phyloP scores from a whole-genome alignment of 2,888 invertebrate species.

The Exephanes ischioxanthus region DNA sequence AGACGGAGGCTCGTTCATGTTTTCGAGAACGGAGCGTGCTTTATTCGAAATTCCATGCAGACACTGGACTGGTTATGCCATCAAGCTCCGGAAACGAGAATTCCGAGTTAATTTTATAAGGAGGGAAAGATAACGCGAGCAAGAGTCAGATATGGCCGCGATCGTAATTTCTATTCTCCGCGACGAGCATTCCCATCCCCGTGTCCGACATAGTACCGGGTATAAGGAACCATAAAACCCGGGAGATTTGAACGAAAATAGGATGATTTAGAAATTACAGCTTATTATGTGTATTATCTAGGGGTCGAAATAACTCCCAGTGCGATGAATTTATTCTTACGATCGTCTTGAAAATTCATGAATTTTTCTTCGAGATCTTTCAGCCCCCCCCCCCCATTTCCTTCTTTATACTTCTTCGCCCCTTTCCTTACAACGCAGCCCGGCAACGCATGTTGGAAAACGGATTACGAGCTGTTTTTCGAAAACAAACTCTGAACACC shows the following conservation, averaged over 20 bases:
- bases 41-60: slow-evolving; percentile 31
- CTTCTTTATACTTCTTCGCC: not conserved
- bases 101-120: slow-evolving; percentile 35
- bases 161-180: slow-evolving; percentile 29
- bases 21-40: slow-evolving; percentile 8
- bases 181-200: slow-evolving; percentile 32
- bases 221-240: slow-evolving; percentile 13
- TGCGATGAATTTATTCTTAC: not conserved
- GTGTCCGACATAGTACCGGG: slow-evolving; percentile 10
- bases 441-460: not conserved
- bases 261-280: not conserved
- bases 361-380: slow-evolving; percentile 8
- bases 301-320: too few species aligned
- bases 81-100: slow-evolving; percentile 44
- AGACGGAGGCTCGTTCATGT: not conserved
- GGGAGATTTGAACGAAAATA: not conserved
- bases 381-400: not conserved
- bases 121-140: slow-evolving; percentile 24
- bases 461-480: slow-evolving; percentile 19
- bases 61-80: slow-evolving; percentile 17
- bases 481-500: slow-evolving; percentile 1
- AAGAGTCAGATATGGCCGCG: not conserved
- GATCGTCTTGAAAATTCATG: slow-evolving; percentile 16
- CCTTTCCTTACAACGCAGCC: not conserved
- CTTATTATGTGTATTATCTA: not conserved